Conservation (phyloP, 2,113 vertebrate species). For the Oriolus oriolus region DNA sequence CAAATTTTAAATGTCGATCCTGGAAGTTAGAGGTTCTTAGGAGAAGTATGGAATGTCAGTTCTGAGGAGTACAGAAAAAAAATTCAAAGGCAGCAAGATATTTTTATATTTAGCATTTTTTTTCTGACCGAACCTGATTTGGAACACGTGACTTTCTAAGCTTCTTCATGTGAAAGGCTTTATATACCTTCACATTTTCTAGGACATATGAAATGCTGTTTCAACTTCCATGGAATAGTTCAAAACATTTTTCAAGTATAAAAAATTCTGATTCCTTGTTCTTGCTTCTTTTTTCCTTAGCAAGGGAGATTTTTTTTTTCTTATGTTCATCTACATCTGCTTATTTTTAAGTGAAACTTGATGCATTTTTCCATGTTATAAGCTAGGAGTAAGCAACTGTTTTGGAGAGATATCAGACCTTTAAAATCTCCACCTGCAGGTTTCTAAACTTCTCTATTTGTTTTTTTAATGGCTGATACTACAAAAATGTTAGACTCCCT, state of each 20-base stretch:
- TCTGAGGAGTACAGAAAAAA: conserved; percentile 15
- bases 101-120: not conserved
- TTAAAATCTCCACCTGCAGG: not conserved
- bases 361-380: not conserved
- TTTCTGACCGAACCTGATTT: not conserved
- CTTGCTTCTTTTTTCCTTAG: not conserved
- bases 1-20: not conserved
- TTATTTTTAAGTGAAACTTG: not conserved
- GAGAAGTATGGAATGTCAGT: conserved; percentile 33
- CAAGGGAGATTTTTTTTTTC: not conserved
- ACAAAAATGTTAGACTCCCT: not conserved
- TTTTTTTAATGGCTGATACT: not conserved
- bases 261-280: not conserved
- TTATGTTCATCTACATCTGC: not conserved
- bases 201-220: not conserved
- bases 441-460: not conserved
- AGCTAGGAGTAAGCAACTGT: not conserved
- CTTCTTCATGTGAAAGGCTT: not conserved
- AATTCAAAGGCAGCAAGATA: not conserved
- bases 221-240: not conserved
- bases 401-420: not conserved
- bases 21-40: not conserved
- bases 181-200: not conserved
- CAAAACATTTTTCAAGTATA: not conserved
- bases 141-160: not conserved